A percentile compares a stretch with the other conserved stretches of the same genome.
These are phyloP conservation scores for Cerastis leucographa DNA, from an alignment of 2,888 invertebrate species.

Conservation along the genomic window DNA sequence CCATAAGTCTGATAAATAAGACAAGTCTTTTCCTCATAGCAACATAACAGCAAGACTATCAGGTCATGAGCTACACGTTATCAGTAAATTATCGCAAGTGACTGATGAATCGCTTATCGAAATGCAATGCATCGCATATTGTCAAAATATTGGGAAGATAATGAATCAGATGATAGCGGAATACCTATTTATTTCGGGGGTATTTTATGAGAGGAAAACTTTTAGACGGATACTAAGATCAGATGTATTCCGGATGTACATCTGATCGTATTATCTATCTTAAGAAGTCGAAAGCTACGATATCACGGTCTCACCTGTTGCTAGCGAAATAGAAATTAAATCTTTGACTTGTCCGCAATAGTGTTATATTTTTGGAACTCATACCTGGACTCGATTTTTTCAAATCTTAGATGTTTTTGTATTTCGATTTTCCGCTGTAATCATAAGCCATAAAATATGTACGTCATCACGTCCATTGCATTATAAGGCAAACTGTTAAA, in stretches of 20 bases:
- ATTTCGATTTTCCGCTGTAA: neutral
- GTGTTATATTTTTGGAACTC: neutral
- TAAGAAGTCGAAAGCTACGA: neutral
- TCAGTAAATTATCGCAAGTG: conserved; percentile 40
- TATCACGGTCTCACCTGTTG: neutral
- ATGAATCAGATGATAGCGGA: conserved; percentile 18
- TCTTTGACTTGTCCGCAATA: neutral
- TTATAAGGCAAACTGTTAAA: neutral
- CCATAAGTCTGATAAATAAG: neutral
- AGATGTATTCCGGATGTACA: neutral
- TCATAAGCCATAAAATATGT: neutral
- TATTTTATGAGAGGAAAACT: conserved; percentile 12
- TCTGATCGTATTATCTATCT: neutral
- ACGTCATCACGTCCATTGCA: neutral
- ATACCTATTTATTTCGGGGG: conserved; percentile 14
- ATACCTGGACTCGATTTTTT: neutral
- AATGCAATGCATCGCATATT: conserved; percentile 17
- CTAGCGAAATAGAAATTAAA: neutral
- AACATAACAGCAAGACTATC: conserved; percentile 34
- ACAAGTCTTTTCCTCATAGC: conserved; percentile 46
- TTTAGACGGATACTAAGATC: neutral
- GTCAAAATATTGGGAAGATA: conserved; percentile 33
- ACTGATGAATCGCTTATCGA: conserved; percentile 20
- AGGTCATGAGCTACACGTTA: conserved; percentile 32
- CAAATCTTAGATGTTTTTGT: neutral